A percentile compares a stretch with the other conserved stretches of the same genome.
Evolutionary conservation across 2,888 invertebrate genomes (phyloP).

Genomic region (Ctenicera cuprea): DNA sequence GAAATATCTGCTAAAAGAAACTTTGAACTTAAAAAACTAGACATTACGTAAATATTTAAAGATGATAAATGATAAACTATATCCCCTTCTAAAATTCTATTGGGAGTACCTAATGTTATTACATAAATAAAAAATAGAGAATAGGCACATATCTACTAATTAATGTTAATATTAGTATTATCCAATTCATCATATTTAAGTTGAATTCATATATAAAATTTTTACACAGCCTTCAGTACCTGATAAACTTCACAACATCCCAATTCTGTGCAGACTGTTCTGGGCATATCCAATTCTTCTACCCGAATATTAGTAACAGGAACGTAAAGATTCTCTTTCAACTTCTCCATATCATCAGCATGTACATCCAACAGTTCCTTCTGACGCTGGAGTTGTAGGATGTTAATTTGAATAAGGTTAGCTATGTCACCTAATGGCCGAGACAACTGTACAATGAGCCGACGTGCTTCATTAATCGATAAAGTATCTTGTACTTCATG

Average conservation of each 20-base stretch:
- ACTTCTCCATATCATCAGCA: not conserved
- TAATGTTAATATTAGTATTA: no score
- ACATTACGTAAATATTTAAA: no score
- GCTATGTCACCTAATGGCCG: not conserved
- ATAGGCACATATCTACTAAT: no score
- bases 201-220: no score
- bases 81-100: no score
- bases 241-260: not conserved
- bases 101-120: no score
- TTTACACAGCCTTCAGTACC: no score
- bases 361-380: not conserved
- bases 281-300: not conserved
- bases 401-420: not conserved
- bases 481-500: constrained; percentile 61
- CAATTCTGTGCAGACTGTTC: constrained; percentile 12
- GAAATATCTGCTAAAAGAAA: no score
- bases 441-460: constrained; percentile 61
- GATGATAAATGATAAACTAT: no score
- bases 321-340: not conserved
- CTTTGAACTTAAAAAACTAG: no score
- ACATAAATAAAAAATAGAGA: no score
- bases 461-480: constrained; percentile 63
- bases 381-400: not conserved
- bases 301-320: not conserved
- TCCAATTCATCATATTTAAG: no score